phyloP scores from a whole-genome alignment of 1,140 invertebrate species.

The Philopotamus ludificatus region DNA sequence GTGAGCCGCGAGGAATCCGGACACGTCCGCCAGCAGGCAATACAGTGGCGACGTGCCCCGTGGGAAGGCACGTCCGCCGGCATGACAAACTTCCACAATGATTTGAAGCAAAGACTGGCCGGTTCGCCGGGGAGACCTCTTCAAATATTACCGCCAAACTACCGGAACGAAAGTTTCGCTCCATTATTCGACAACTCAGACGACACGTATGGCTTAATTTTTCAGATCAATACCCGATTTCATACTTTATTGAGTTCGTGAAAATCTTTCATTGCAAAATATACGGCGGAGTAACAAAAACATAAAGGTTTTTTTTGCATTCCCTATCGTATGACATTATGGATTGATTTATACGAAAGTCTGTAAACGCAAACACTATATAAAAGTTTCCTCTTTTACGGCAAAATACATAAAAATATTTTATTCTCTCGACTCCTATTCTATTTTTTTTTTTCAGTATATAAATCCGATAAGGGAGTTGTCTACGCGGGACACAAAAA shows the following conservation, averaged over 20 bases:
- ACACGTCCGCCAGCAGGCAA: conserved; percentile 17
- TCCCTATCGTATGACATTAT: too few relatives aligned
- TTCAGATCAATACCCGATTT: background rate
- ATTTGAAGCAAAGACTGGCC: background rate
- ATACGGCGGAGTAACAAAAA: too few relatives aligned
- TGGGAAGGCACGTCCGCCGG: background rate
- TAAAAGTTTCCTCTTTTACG: too few relatives aligned
- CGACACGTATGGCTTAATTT: background rate
- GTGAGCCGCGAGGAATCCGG: conserved; percentile 10
- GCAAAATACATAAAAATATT: background rate
- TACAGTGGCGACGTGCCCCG: background rate
- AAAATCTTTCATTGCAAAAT: background rate
- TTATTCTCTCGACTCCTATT: background rate
- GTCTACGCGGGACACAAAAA: background rate
- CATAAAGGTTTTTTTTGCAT: too few relatives aligned
- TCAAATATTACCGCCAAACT: background rate
- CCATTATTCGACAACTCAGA: background rate
- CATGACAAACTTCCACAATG: conserved; percentile 12
- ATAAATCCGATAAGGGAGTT: background rate
- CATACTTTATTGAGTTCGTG: background rate
- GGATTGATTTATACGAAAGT: too few relatives aligned
- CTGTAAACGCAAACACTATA: too few relatives aligned
- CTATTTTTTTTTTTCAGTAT: too few relatives aligned
- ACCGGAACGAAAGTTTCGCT: background rate
- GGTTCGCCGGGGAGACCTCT: too few relatives aligned